Evolutionary conservation across 2,113 vertebrate species (phyloP), one percentile per base, ranked within the genome.

Genomic region (Balaenoptera acutorostrata): DNA sequence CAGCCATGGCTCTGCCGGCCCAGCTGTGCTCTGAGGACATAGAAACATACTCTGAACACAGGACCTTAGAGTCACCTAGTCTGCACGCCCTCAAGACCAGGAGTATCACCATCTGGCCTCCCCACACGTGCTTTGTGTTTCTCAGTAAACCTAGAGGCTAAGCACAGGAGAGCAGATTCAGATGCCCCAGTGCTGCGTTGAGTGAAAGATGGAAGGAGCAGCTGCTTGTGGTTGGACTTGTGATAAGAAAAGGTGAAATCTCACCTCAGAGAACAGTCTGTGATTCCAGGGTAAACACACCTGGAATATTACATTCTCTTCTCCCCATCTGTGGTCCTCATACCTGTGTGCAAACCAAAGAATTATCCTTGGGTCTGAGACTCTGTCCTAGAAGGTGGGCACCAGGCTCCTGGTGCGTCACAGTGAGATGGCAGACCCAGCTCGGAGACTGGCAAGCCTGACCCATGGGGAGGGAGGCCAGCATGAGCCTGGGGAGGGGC

Each of bases 171-270:
- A 36, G 49, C 59, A 68, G 17, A 13, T 44, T 39, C 33, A 25
- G 31, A 2, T 0, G 44, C 9, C 25, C n/a, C 17, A 3, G 7
- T 4, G 0, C 3, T 15, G 39, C 13, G 0, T 23, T 33, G 36
- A 44, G 59, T n/a, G 52, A 63, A 3, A 23, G 29, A 0, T 3
- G 29, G n/a, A 39, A 33, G 69, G 44, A 71, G 20, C 59, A 1
- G 78, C 39, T 1, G 14, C 25, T 25, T 21, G 66, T 29, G 64
- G 39, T 66, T 0, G n/a, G 66, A 31, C 36, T 14, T 36, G 31
- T 6, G 46, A 11, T 39, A 21, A 88, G 41, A 27, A 25, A 55
- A 13, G 57, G 61, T 14, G 46, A 41, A 36, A 3, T 23, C 31
- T 18, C 69, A 6, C 8, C 69, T 41, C 52, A 5, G 31, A 74